These are phyloP conservation scores for Gobionotothen gibberifrons DNA, from an alignment of 2,797 vertebrate species.

Conservation along the genomic window DNA sequence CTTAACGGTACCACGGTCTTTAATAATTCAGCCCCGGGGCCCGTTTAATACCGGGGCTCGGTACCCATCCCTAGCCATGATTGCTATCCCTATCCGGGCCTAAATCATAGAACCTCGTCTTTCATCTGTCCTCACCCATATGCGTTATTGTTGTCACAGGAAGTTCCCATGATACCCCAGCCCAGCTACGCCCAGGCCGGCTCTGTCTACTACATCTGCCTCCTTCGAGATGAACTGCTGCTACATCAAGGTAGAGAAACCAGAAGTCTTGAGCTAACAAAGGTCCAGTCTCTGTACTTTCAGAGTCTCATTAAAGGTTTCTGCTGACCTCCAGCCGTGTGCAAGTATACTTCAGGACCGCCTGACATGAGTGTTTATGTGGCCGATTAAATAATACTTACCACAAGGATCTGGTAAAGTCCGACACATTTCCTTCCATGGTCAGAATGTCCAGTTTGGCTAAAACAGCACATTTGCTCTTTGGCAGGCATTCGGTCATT, in stretches of 20 bases:
- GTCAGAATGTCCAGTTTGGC: too few relatives aligned
- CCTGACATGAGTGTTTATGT: conserved; percentile 11
- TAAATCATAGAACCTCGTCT: not conserved
- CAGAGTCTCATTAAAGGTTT: not conserved
- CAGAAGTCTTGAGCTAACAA: not conserved
- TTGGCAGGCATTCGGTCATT: too few relatives aligned
- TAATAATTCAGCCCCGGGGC: too few relatives aligned
- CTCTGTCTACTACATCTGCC: conserved; percentile 98
- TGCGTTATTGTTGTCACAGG: conserved; percentile 79
- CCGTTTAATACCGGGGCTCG: too few relatives aligned
- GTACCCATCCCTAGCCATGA: too few relatives aligned
- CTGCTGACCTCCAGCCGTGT: not conserved
- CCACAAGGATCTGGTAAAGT: too few relatives aligned
- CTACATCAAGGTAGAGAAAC: conserved; percentile 93
- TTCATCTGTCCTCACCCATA: conserved; percentile 21
- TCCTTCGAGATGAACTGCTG: conserved; percentile 94
- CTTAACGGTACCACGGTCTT: too few relatives aligned
- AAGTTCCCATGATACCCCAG: conserved; percentile 98
- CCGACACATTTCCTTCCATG: too few relatives aligned
- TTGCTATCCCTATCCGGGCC: not conserved
- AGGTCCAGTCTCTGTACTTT: not conserved
- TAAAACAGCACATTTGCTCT: too few relatives aligned
- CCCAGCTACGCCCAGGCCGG: conserved; percentile 96
- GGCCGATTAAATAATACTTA: too few relatives aligned
- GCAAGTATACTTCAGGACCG: not conserved